Evolutionary conservation across 2,797 vertebrate genomes (phyloP).

Genomic region (Cossypha polioptera): DNA sequence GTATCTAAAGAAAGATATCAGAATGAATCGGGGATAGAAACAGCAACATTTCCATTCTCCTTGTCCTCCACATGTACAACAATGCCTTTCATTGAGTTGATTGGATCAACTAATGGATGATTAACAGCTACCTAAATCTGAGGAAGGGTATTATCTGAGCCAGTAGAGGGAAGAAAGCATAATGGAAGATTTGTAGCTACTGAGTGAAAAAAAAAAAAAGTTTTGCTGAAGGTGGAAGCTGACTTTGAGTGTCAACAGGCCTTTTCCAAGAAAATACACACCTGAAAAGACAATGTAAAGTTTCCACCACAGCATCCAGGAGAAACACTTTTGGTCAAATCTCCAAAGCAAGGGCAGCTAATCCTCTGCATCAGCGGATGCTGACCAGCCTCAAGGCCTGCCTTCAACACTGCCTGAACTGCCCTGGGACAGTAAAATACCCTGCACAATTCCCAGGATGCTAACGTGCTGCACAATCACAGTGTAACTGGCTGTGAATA

Average conservation of each 20-base stretch:
- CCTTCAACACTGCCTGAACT: background rate
- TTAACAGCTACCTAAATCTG: background rate
- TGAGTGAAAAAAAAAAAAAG: background rate
- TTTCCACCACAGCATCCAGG: background rate
- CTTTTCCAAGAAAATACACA: background rate
- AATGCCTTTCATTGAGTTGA: background rate
- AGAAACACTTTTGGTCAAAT: background rate
- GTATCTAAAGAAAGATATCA: background rate
- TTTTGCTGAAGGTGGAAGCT: background rate
- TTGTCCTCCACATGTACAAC: background rate
- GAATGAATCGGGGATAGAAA: background rate
- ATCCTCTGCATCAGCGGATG: background rate
- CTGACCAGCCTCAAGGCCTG: background rate
- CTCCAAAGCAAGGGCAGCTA: background rate
- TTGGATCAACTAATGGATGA: background rate
- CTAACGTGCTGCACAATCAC: fast-evolving
- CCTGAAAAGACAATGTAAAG: background rate
- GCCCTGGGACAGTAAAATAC: background rate
- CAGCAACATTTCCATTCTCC: background rate
- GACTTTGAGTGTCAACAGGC: background rate
- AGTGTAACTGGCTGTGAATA: background rate
- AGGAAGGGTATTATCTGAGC: background rate
- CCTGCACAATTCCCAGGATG: background rate
- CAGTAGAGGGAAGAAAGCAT: background rate
- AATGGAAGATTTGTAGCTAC: background rate